Evolutionary conservation across 2,888 invertebrate genomes (phyloP).

Genomic region (Apodemia zela): DNA sequence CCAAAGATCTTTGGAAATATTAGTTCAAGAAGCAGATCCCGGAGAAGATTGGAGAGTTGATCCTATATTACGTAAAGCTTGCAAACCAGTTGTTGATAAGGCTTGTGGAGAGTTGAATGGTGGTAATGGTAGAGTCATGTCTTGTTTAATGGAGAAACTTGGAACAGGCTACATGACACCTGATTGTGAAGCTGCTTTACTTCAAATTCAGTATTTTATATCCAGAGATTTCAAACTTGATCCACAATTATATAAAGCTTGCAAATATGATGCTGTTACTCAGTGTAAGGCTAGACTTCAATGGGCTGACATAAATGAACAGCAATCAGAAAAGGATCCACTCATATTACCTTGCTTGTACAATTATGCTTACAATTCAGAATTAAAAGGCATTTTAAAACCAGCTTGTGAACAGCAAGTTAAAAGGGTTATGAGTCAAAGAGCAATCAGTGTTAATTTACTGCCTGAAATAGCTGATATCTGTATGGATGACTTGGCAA

Average conservation of each 20-base stretch:
- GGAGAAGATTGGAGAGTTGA: conserved; percentile 98
- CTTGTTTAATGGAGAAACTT: conserved; percentile 95
- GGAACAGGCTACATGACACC: conserved; percentile 91
- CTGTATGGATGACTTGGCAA: conserved; percentile 92
- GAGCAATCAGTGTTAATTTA: conserved; percentile 95
- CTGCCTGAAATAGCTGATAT: conserved; percentile 96
- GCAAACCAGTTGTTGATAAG: conserved; percentile 90
- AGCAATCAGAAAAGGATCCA: conserved; percentile 89
- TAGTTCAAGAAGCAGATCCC: conserved; percentile 94
- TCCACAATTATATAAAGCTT: conserved; percentile 92
- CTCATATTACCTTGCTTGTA: conserved; percentile 95
- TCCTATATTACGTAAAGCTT: conserved; percentile 91
- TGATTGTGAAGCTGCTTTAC: conserved; percentile 93
- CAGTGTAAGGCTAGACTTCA: conserved; percentile 89
- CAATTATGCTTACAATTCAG: conserved; percentile 82
- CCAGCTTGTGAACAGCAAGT: conserved; percentile 88
- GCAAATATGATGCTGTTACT: conserved; percentile 91
- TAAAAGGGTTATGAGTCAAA: conserved; percentile 93
- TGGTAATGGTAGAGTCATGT: conserved; percentile 91
- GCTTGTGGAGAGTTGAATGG: conserved; percentile 87
- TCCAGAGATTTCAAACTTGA: conserved; percentile 96
- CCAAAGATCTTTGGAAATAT: conserved; percentile 87
- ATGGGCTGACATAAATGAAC: conserved; percentile 85
- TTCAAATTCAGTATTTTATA: conserved; percentile 98
- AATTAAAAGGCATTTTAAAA: conserved; percentile 74